Evolutionary conservation across 92 coral and sea anemone species (phyloP).

Genomic region (Parazoanthus atlanticus): DNA sequence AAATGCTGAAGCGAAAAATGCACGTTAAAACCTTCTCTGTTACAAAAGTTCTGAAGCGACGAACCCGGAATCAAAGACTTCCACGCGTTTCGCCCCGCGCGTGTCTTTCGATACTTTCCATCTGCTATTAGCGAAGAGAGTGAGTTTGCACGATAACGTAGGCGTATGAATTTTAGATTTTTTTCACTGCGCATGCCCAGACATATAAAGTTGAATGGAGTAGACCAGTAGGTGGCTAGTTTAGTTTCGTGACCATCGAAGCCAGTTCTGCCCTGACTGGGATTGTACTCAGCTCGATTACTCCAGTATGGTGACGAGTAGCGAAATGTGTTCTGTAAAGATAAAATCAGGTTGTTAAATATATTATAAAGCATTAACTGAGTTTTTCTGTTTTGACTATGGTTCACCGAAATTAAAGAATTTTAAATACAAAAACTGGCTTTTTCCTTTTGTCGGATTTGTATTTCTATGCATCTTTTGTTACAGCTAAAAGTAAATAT

Average conservation of each 20-base stretch:
- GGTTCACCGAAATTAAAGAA: too few relatives aligned
- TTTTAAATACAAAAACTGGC: too few relatives aligned
- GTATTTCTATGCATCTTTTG: too few relatives aligned
- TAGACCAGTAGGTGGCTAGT: conserved; percentile 52
- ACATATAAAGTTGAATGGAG: conserved; percentile 50
- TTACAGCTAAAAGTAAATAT: too few relatives aligned
- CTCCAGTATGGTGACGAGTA: conserved; percentile 51
- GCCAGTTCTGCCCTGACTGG: conserved; percentile 41
- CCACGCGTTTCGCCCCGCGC: conserved; percentile 49
- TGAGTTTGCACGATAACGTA: conserved; percentile 42
- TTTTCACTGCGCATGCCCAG: conserved; percentile 53
- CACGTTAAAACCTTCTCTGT: conserved; percentile 53
- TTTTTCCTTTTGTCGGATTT: too few relatives aligned
- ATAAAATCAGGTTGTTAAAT: neutral
- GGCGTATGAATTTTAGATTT: conserved; percentile 41
- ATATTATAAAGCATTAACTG: neutral
- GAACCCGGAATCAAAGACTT: conserved; percentile 39
- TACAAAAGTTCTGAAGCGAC: conserved; percentile 50
- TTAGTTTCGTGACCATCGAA: conserved; percentile 47
- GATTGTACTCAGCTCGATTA: conserved; percentile 14
- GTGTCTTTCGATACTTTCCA: conserved; percentile 46
- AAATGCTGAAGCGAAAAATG: neutral
- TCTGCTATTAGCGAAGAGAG: conserved; percentile 58
- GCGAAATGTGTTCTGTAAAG: conserved; percentile 48
- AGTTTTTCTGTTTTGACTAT: too few relatives aligned